phyloP scores from a whole-genome alignment of 2,797 vertebrate species.

The Rhinella marina region DNA sequence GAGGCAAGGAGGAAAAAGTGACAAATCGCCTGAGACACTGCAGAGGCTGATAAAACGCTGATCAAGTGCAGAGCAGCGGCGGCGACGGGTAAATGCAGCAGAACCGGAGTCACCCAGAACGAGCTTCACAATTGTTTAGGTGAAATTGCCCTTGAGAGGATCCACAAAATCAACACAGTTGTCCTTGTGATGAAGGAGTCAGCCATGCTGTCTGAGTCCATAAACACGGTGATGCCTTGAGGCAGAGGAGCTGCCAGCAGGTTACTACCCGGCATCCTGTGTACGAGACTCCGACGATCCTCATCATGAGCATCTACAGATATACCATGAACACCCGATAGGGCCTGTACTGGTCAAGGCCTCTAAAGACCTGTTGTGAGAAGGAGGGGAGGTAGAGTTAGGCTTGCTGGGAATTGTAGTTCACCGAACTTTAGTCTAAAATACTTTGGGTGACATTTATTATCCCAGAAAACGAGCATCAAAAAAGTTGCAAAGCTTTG shows the following conservation, averaged over 20 bases:
- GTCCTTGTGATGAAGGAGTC: slow-evolving; percentile 31
- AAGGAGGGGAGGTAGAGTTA: too few species aligned
- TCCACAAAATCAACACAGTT: slow-evolving; percentile 25
- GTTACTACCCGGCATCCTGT: neutral
- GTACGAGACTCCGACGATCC: neutral
- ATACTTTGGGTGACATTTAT: too few species aligned
- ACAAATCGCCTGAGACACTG: slow-evolving; percentile 46
- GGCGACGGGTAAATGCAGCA: slow-evolving; percentile 23
- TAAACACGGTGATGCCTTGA: neutral
- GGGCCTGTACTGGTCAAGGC: too few species aligned
- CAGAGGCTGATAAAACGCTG: slow-evolving; percentile 38
- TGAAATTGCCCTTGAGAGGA: slow-evolving; percentile 42
- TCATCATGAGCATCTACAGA: too few species aligned
- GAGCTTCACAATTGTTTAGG: slow-evolving; percentile 7
- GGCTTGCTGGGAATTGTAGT: too few species aligned
- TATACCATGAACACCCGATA: too few species aligned
- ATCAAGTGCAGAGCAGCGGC: neutral
- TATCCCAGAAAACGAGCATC: too few species aligned
- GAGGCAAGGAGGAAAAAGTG: slow-evolving; percentile 35
- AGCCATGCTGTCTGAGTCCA: slow-evolving; percentile 9
- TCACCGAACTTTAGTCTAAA: too few species aligned
- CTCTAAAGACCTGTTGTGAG: too few species aligned
- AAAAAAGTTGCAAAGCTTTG: too few species aligned
- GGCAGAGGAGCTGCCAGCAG: neutral
- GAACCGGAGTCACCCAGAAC: neutral